Evolutionary conservation across 2,797 vertebrate species (phyloP), one percentile per base, ranked within the genome.

Genomic region (Otus scops): DNA sequence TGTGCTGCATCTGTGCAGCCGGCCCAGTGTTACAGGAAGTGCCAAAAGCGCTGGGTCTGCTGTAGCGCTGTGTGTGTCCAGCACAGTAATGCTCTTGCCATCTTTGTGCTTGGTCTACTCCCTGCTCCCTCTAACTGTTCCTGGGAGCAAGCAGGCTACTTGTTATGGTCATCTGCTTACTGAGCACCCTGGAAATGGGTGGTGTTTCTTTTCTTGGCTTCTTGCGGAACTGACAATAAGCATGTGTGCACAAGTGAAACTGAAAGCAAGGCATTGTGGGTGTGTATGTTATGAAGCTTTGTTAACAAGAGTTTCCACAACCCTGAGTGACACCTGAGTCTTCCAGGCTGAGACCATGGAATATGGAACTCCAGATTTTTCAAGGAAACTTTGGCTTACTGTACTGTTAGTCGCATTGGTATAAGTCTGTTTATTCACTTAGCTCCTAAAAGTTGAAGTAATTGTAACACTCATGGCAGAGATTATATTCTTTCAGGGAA

Each of bases 11-110:
- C 48, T n/a, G 0, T 61, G 63, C 59, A n/a, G 36, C 28, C 78
- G 74, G 65, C 47, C 30, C 11, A 1, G 41, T 6, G 10, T 45
- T 38, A 13, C 22, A 23, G 38, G n/a, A 88, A 63, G 48, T 27
- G 30, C 36, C 21, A 4, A 23, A 77, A 85, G 75, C 0, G 1
- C 18, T 47, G 26, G 38, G 11, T 69, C 13, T 7, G 34, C 59
- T 60, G 63, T n/a, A 54, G 63, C 0, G 0, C 38, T 32, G 8
- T 9, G 20, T 51, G 36, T 59, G 5, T 19, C 1, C 6, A 47
- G 60, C n/a, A 27, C 27, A 9, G 26, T 20, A 54, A 9, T 38
- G 38, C 63, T 85, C 8, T 26, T 10, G 16, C 41, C n/a, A 8
- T 43, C 41, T 39, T 64, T 47, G 48, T 48, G 53, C 51, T 48